Percentiles rank a stretch among this genome's conserved stretches.
Conservation (phyloP, 2,113 vertebrate species). For the Engystomops pustulosus region DNA sequence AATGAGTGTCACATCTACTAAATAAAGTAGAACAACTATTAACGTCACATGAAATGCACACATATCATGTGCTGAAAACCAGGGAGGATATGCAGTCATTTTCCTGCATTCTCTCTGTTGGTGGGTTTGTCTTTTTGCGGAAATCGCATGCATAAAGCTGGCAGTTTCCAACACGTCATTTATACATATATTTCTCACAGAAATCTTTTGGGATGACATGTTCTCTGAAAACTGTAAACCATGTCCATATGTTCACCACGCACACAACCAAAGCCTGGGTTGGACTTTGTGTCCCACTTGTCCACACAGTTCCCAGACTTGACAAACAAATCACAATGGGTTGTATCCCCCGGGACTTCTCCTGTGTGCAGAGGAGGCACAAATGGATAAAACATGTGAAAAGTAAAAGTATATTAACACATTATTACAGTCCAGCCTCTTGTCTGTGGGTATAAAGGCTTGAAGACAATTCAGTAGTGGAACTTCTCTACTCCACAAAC, state of each 20-base stretch:
- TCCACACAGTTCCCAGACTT: conserved; percentile 33
- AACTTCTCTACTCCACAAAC: no score
- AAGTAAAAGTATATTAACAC: not conserved
- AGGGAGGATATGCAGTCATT: not conserved
- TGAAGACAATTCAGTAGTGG: no score
- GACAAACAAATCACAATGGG: not conserved
- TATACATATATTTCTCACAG: conserved; percentile 20
- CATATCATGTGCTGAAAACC: not conserved
- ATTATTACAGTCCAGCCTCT: no score
- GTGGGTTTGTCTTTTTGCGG: not conserved
- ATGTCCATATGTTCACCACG: conserved; percentile 24
- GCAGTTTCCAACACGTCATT: conserved; percentile 25
- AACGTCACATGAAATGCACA: not conserved
- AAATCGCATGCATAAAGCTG: conserved; percentile 5
- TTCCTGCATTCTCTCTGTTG: not conserved
- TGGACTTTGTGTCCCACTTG: not conserved
- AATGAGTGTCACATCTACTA: no score
- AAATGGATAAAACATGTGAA: not conserved
- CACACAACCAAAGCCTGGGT: not conserved
- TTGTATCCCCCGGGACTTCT: not conserved
- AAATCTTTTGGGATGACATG: conserved; percentile 33
- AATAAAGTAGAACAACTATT: no score
- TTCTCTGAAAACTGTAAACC: conserved; percentile 31
- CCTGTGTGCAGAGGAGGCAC: not conserved
- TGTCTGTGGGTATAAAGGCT: no score